Evolutionary conservation across 2,888 invertebrate genomes (phyloP), one percentile per base, ranked within the genome.

Genomic region (Byasa hedistus): DNA sequence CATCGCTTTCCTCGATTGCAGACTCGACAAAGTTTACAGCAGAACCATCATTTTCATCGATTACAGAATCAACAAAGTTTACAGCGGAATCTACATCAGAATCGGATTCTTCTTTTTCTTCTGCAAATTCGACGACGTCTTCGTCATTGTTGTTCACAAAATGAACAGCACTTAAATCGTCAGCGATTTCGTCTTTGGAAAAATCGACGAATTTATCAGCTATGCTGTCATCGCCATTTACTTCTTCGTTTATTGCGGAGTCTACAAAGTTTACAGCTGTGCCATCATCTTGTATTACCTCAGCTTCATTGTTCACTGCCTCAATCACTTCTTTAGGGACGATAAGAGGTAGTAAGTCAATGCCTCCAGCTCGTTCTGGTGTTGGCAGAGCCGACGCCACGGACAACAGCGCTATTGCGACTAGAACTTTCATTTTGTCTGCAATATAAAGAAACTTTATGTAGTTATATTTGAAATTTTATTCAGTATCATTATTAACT

Each of bases 401-500:
- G 3, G 85, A 80, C 68, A 87, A 64, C 22, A 87, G 76, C 21
- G 85, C 79, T 54, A 89, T 71, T 15, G 75, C 78, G 59, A 88
- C 70, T 12, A 89, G 23, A n/a, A 83, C 61, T 74, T 84, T 88
- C 89, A 90, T 89, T 62, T 70, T 83, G 23, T 68, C 84, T 85
- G 80, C 61, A 83, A 83, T 58, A 23, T 64, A 57, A 68, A 72
- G n/a, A 27, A 22, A 3, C 21, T 10, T 22, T 51, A n/a, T n/a
- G n/a, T n/a, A n/a, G n/a, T 24, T 22, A 17, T 17, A 62, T 0
- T 39, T 32, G 8, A 32, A 32, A 10, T 10, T 10, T 32, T 10
- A 32, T 32, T 10, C 7, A 7, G 1, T 5, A 48, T 19, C 48
- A 48, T 48, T 48, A 32, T 10, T 32, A 32, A 32, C 32, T 32